Evolutionary conservation across 2,888 invertebrate species (phyloP), one percentile per base, ranked within the genome.

Genomic region (Campaea margaritaria): DNA sequence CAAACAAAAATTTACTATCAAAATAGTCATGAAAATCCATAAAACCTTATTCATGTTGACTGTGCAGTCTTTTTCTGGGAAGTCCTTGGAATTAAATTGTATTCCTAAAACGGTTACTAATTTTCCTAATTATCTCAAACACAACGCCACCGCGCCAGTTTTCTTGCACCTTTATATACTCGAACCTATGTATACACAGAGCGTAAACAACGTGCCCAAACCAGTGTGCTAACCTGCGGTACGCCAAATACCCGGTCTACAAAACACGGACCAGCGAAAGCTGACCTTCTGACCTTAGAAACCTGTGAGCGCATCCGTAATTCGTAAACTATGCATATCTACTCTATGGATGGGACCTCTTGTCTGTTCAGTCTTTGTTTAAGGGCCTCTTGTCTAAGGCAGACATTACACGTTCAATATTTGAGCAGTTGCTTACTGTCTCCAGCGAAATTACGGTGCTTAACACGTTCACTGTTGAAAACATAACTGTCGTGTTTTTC

Each of bases 271-370:
- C 59, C 55, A 67, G 72, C 42, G 75, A 75, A 74, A 73, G 73
- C 46, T 68, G 52, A 70, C 70, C 72, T 57, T 34, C 11, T 56
- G 72, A 65, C 68, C 73, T 69, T 61, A 71, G 72, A 69, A 72
- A 73, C 64, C 64, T 48, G 61, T 43, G 43, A 44, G 43, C 53
- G 66, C 66, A 67, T 66, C 66, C 61, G 67, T 69, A 64, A 68
- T 67, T 70, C 69, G 60, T 63, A 62, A 63, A 57, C 64, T 54
- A 50, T 41, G 27, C 47, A 50, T n/a, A n/a, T n/a, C n/a, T n/a
- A n/a, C 28, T 43, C 41, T 43, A 58, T 49, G 36, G 49, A 43
- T 45, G 21, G 28, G 15, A 16, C 42, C 15, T 13, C 50, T 51
- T 43, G 51, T 43, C 51, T 43, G 2, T 43, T n/a, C 34, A 11